Evolutionary conservation across 2,113 vertebrate genomes (phyloP).

Genomic region (Lonchura striata): DNA sequence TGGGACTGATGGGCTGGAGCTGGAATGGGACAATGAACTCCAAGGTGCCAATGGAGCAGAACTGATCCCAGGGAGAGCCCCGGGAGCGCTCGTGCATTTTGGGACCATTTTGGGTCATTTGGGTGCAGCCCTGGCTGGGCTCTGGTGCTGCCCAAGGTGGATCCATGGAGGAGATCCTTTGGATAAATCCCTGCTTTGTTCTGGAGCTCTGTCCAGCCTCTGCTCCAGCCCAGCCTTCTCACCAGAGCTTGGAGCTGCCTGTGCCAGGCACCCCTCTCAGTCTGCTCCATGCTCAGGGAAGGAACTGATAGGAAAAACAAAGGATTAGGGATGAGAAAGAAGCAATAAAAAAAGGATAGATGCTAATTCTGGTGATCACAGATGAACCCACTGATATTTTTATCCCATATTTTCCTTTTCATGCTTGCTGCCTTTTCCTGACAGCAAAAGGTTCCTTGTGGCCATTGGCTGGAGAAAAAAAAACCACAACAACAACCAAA

Average conservation of each 20-base stretch:
- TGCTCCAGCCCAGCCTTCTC: background rate
- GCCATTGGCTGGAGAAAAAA: background rate
- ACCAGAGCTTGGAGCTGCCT: background rate
- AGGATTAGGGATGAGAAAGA: background rate
- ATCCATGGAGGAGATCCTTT: background rate
- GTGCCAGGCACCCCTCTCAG: accelerated
- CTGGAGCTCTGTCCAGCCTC: background rate
- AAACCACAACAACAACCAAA: too few species aligned
- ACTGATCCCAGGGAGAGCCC: too few species aligned
- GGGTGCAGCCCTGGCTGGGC: too few species aligned
- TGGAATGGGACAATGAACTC: background rate
- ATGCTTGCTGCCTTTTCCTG: background rate
- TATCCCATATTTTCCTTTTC: background rate
- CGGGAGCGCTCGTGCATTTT: too few species aligned
- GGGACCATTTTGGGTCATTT: too few species aligned
- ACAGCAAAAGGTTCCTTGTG: background rate
- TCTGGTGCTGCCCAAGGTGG: too few species aligned
- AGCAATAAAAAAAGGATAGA: background rate
- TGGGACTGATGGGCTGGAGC: background rate
- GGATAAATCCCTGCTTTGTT: background rate
- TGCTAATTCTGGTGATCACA: background rate
- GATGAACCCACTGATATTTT: accelerated
- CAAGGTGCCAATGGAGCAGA: background rate
- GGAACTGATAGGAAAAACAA: background rate
- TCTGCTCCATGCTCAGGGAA: background rate